phyloP scores from a whole-genome alignment of 2,888 invertebrate species.

The Philhelius pedissequus region DNA sequence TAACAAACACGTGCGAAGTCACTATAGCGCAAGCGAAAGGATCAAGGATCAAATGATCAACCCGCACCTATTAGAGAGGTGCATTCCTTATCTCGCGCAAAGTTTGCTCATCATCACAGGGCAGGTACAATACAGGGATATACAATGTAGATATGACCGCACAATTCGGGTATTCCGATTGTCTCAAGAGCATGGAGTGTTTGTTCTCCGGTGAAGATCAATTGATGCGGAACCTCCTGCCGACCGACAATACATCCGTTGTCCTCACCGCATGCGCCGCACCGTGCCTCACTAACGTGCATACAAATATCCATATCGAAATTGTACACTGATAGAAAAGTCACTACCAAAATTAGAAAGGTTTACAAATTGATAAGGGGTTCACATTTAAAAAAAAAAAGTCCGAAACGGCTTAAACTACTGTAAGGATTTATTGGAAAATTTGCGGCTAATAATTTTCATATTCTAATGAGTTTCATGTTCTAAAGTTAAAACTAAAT shows the following conservation, averaged over 20 bases:
- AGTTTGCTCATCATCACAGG: constrained; percentile 41
- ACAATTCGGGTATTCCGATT: constrained; percentile 50
- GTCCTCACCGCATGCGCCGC: not conserved
- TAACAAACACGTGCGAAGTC: constrained; percentile 57
- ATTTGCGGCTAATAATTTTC: no score
- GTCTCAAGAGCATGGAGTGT: constrained; percentile 29
- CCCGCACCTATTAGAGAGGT: constrained; percentile 19
- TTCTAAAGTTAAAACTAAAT: no score
- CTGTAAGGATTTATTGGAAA: no score
- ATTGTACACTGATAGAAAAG: not conserved
- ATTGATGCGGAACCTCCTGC: constrained; percentile 45
- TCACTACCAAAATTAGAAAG: not conserved
- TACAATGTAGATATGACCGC: constrained; percentile 43
- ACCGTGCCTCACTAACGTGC: not conserved
- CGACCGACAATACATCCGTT: not conserved
- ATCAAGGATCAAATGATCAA: constrained; percentile 59
- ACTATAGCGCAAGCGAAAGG: not conserved
- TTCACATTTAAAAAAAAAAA: not conserved
- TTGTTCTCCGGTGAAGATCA: constrained; percentile 57
- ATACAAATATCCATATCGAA: constrained; percentile 4
- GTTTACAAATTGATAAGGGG: not conserved
- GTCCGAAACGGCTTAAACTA: no score
- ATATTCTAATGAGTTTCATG: no score
- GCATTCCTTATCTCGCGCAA: constrained; percentile 26
- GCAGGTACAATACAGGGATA: constrained; percentile 12